These are phyloP conservation scores for Acrossocheilus wenchowensis DNA, from an alignment of 2,797 vertebrate genomes.

Conservation along the genomic window DNA sequence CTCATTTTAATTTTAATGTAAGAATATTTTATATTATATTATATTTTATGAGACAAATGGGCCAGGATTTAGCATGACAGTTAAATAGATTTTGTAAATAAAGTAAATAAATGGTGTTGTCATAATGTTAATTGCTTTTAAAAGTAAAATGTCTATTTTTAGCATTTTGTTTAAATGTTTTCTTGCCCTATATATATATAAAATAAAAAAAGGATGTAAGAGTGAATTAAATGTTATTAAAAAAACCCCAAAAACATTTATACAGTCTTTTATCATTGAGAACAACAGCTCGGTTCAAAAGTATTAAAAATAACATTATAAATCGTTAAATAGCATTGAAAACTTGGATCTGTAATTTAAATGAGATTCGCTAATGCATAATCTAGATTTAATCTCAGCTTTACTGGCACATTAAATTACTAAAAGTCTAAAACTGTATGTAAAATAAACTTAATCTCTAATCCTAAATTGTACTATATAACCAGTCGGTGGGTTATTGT, in stretches of 20 bases:
- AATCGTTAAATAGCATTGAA: background rate
- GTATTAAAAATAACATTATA: background rate
- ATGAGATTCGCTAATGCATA: background rate
- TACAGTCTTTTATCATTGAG: background rate
- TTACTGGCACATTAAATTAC: background rate
- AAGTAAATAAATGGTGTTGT: background rate
- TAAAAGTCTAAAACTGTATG: background rate
- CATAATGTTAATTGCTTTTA: background rate
- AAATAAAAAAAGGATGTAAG: background rate
- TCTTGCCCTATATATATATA: background rate
- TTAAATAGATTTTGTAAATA: too few relatives aligned
- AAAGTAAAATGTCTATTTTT: background rate
- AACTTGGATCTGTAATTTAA: background rate
- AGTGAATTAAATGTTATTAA: background rate
- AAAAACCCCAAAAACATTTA: accelerated
- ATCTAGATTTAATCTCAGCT: background rate
- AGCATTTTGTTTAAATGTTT: background rate
- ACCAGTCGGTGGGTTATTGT: background rate
- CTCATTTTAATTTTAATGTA: background rate
- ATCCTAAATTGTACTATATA: background rate
- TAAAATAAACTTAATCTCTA: background rate
- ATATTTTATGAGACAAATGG: background rate
- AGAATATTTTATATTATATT: background rate
- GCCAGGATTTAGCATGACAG: background rate
- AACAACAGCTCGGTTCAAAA: background rate